These are phyloP conservation scores for Momotus momota DNA, from an alignment of 2,797 vertebrate genomes.

Conservation along the genomic window DNA sequence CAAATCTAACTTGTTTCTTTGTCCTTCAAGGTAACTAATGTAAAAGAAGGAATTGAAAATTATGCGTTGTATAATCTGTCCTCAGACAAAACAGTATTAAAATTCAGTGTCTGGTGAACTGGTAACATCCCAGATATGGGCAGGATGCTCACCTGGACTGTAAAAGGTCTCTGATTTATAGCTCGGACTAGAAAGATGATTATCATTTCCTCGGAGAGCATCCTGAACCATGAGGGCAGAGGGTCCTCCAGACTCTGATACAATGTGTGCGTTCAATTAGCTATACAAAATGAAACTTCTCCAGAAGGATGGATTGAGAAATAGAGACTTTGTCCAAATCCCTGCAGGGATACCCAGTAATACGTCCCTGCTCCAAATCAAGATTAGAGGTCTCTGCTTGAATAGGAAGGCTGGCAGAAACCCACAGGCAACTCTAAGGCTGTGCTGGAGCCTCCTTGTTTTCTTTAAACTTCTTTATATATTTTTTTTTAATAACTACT, in stretches of 20 bases:
- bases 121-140: not conserved
- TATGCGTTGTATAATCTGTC: not conserved
- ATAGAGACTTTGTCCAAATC: not conserved
- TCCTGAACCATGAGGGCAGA: not conserved
- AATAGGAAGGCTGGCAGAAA: not conserved
- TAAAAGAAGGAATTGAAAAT: not conserved
- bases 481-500: no score
- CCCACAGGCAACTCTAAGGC: not conserved
- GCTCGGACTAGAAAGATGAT: not conserved
- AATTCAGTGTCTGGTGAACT: not conserved
- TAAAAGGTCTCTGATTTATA: not conserved
- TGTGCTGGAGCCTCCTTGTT: not conserved
- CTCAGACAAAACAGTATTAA: not conserved
- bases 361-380: rapidly evolving
- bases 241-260: not conserved
- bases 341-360: not conserved
- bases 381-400: not conserved
- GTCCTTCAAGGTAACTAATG: not conserved
- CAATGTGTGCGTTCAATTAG: not conserved
- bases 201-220: not conserved
- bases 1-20: not conserved
- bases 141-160: not conserved
- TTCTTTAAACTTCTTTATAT: not conserved
- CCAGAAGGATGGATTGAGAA: not conserved
- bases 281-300: constrained; percentile 3